phyloP scores from a whole-genome alignment of 2,888 invertebrate species.

The Reticulitermes lucifugus region DNA sequence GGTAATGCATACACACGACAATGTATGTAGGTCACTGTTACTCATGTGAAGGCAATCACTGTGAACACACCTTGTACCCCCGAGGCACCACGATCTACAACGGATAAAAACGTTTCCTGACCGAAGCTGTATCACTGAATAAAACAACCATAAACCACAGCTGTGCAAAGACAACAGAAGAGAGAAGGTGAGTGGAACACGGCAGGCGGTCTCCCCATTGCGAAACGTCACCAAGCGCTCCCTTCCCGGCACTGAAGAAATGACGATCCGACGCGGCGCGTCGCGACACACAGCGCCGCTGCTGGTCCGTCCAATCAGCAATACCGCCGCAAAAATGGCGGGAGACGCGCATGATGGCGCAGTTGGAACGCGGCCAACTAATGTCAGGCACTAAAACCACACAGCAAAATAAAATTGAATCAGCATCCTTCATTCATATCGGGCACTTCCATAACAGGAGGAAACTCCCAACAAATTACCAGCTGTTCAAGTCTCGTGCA shows the following conservation, averaged over 20 bases:
- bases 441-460: no score
- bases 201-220: conserved; percentile 18
- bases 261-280: background rate
- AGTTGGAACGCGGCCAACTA: background rate
- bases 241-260: conserved; percentile 43
- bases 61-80: background rate
- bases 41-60: background rate
- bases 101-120: background rate
- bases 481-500: no score
- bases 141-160: background rate
- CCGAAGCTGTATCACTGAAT: background rate
- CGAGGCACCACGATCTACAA: background rate
- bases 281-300: background rate
- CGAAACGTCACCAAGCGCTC: conserved; percentile 39
- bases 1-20: background rate
- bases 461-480: no score
- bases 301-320: background rate
- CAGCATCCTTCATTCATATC: no score
- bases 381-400: no score
- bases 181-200: background rate
- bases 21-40: background rate
- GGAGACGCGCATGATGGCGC: conserved; percentile 13
- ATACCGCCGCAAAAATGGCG: background rate
- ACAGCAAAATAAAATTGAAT: no score
- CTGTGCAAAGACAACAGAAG: background rate